These are phyloP conservation scores for Limanda limanda DNA, from an alignment of 2,113 vertebrate species.

Conservation along the genomic window DNA sequence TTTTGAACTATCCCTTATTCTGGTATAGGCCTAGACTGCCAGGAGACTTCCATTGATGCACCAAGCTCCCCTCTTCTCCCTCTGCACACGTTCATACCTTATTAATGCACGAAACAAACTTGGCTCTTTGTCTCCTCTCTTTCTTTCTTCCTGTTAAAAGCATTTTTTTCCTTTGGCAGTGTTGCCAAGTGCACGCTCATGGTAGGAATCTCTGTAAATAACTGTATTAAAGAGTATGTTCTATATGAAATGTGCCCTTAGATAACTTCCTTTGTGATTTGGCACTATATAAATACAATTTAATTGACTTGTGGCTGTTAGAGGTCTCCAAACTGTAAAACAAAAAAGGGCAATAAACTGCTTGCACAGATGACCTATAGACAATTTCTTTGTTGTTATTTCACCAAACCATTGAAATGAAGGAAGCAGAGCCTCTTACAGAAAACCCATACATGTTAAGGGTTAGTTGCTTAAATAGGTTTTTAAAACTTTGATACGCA, in stretches of 20 bases:
- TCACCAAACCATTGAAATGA: neutral
- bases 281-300: neutral
- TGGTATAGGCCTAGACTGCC: neutral
- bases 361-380: neutral
- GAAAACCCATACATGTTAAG: too few species aligned
- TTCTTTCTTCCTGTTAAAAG: neutral
- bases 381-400: neutral
- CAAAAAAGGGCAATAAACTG: neutral
- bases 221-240: neutral
- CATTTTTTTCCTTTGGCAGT: neutral
- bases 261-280: neutral
- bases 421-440: neutral
- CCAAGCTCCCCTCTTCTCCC: neutral
- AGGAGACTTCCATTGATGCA: neutral
- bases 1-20: neutral
- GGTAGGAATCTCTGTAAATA: constrained; percentile 1
- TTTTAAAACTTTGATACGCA: too few species aligned
- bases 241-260: neutral
- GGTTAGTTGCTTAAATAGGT: too few species aligned
- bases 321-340: neutral
- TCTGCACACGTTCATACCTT: neutral
- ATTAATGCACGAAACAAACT: neutral
- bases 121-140: neutral
- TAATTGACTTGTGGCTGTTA: neutral
- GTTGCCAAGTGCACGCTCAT: neutral